Evolutionary conservation across 2,888 invertebrate species (phyloP), one percentile per base, ranked within the genome.

Genomic region (Lamellibrachia satsuma): DNA sequence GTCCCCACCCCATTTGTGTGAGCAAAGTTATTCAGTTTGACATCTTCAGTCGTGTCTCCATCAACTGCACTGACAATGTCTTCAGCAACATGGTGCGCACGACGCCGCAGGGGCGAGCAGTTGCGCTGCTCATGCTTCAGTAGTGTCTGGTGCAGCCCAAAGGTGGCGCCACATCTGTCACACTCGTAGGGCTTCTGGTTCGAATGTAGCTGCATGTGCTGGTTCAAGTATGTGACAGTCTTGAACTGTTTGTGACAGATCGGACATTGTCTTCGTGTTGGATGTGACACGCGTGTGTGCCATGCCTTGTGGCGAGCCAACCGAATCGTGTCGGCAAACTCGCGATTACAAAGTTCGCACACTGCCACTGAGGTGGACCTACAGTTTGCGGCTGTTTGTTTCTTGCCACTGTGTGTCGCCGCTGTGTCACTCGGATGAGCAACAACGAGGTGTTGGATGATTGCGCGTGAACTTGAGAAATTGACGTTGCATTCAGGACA

Each of bases 141-240:
- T 39, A 52, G 52, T 52, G 91, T 52, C 91, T 92, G 92, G n/a
- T 57, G 60, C 39, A 92, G 91, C 60, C 60, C 91, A 27, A 93
- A 93, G 1, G 57, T 52, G 15, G 57, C 90, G 15, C 93, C 93
- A 75, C 93, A 93, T 60, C 90, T 55, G 22, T 52, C 39, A 51
- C 93, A 93, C 8, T 55, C 75, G 55, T 90, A 93, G 7, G 93
- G 93, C 55, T 92, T 75, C 91, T 93, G 92, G 52, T 91, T 91
- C 22, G 92, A 91, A 90, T 93, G 93, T 7, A 92, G 22, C 15
- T 92, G 90, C 55, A 92, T 27, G 90, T 93, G 93, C 6, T 92
- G 92, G 92, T 52, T 90, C 91, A 92, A 57, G 52, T 92, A 92
- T 7, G 90, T 90, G 90, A 75, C 60, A 1, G 55, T 27, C 39